Evolutionary conservation across 2,113 vertebrate genomes (phyloP), one percentile per base, ranked within the genome.

Genomic region (Onychostoma macrolepis): DNA sequence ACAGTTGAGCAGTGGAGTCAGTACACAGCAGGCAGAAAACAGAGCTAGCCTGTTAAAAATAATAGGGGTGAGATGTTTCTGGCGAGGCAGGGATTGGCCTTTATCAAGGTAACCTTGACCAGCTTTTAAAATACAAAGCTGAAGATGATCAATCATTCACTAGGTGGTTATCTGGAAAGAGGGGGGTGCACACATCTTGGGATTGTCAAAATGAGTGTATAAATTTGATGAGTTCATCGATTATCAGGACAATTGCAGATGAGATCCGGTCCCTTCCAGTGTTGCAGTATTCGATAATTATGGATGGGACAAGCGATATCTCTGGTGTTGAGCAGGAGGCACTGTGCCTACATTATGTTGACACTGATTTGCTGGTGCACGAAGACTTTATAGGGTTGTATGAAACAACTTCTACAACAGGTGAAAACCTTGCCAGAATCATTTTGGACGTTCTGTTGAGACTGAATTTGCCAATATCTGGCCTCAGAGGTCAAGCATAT

Each of bases 401-500:
- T 65, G 75, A 80, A 38, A 67, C 75, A 74, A 69, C 67, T n/a
- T 83, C 72, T n/a, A 84, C 85, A 86, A 86, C 45, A 71, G 74
- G 87, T 81, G 79, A 82, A 83, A 86, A 77, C n/a, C 30, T 89
- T 78, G 43, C n/a, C n/a, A n/a, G n/a, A n/a, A n/a, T n/a, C n/a
- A n/a, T n/a, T n/a, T n/a, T n/a, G n/a, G n/a, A n/a, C n/a, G n/a
- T n/a, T n/a, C n/a, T n/a, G n/a, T n/a, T n/a, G n/a, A n/a, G n/a
- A n/a, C n/a, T n/a, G n/a, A n/a, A n/a, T n/a, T n/a, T n/a, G n/a
- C n/a, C n/a, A n/a, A n/a, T n/a, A n/a, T n/a, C n/a, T n/a, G n/a
- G 43, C 43, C 43, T 43, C 43, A 45, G 43, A 45, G 43, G 43
- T 45, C 43, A 45, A 1, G 43, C 43, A 45, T 45, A 45, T 45